Conservation (phyloP, 2,797 vertebrate genomes). For the Otolemur crassicaudatus region DNA sequence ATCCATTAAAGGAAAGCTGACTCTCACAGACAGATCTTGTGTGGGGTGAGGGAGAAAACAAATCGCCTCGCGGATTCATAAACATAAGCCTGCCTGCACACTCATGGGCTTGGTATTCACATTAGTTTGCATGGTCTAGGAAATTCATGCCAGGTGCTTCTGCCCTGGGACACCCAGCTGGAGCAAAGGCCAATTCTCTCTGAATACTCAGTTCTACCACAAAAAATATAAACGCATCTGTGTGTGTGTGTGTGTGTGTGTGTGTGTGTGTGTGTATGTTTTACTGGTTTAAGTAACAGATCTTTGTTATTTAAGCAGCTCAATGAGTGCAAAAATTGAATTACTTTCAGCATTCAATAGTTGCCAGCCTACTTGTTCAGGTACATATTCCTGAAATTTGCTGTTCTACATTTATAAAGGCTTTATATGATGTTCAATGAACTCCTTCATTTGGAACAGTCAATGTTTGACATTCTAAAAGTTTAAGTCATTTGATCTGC, state of each 20-base stretch:
- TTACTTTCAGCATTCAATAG: slow-evolving; percentile 71
- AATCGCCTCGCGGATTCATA: neutral
- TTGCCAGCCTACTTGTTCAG: slow-evolving; percentile 60
- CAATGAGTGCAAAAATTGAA: slow-evolving; percentile 61
- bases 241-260: neutral
- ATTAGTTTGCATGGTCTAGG: slow-evolving; percentile 40
- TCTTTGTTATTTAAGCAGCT: slow-evolving; percentile 57
- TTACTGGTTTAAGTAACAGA: slow-evolving; percentile 3
- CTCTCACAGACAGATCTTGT: neutral
- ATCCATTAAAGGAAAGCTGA: slow-evolving; percentile 24
- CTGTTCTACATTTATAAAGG: slow-evolving; percentile 42
- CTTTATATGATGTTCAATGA: slow-evolving; percentile 39
- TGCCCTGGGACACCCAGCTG: neutral
- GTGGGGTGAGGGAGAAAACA: neutral
- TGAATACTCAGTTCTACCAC: neutral
- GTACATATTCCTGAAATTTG: slow-evolving; percentile 47
- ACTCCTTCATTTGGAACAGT: slow-evolving; percentile 43
- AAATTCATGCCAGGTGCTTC: slow-evolving; percentile 45
- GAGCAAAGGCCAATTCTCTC: slow-evolving; percentile 45
- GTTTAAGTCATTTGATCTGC: slow-evolving; percentile 59
- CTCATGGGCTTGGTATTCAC: slow-evolving; percentile 1
- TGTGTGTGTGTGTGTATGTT: neutral
- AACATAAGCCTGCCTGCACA: neutral
- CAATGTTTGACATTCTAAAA: slow-evolving; percentile 59
- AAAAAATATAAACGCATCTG: slow-evolving; percentile 29